Evolutionary conservation across 2,113 vertebrate species (phyloP), one percentile per base, ranked within the genome.

Genomic region (Psittacus erithacus): DNA sequence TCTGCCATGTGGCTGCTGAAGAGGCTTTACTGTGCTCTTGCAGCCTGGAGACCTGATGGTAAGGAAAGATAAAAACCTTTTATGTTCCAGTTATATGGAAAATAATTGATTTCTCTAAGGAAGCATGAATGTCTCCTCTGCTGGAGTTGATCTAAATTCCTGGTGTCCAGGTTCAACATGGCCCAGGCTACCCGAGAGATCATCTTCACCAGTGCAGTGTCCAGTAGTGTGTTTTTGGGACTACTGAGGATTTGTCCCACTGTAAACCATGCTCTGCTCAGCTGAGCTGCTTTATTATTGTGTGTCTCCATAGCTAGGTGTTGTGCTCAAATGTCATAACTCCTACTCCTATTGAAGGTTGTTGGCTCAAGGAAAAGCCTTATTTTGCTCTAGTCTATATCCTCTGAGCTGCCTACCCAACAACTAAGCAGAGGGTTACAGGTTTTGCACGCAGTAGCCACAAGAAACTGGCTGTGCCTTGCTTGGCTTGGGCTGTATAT

Each of bases 401-500:
- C 12, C 28, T 86, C 25, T 43, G 28, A 86, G 86, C 53, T 68
- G 60, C 71, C 53, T 49, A 28, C n/a, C 16, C 33, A 46, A 0
- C 2, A 29, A 18, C 17, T 11, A 6, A 71, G 59, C 59, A n/a
- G 69, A 68, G 63, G 24, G 62, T 39, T 55, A 44, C 53, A 59
- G 92, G 49, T 25, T 63, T 83, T 91, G 68, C 35, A 27, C 13
- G 1, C 43, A 50, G 52, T 3, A 86, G 76, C 68, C 76, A 90
- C 65, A 47, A 90, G 62, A 60, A 95, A 62, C 2, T 31, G 65
- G 77, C 77, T 24, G 0, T 17, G 29, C 52, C 78, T 3, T 11
- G n/a, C 64, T 82, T 87, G 73, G n/a, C 68, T 77, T 57, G 31
- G 65, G 24, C 78, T 94, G 41, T 78, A 70, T 90, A 92, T 88